Base-by-base conservation (phyloP, 2,113 vertebrate species). In the Phocoena sinus region DNA sequence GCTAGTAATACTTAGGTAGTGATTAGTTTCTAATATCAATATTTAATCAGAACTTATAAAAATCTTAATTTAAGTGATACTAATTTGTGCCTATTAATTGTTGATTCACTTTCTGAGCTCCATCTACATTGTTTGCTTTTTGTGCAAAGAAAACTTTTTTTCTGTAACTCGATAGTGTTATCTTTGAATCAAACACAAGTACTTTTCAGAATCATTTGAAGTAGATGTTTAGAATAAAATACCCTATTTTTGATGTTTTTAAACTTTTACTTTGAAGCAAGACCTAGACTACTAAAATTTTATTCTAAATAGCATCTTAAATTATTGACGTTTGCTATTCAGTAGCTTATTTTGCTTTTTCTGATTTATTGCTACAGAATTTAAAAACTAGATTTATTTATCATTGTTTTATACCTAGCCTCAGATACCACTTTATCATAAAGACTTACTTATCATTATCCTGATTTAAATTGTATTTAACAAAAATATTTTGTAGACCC, bases 401-500 rank as follows among this genome's bases (percentile, higher is more conserved):
- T 81, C 8, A 60, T 47, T 77, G 26, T 85, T 82, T 8, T 67
- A 21, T 91, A 91, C 2, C 36, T 86, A 90, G 38, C 18, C 13
- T 21, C 31, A 60, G 11, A 84, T 96, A 23, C 14, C 68, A 79
- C 60, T 91, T 96, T 91, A 77, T 89, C 21, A 85, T 93, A 60
- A 65, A 73, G 7, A 70, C 9, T 95, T 26, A 36, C 7, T 81
- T 47, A 71, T 63, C 15, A 65, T 96, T 89, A 77, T 82, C 92
- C 62, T 86, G 44, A 71, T 89, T 95, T 94, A 95, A 94, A 67
- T 96, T 65, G 60, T 81, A 89, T 71, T 65, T 88, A 93, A 84
- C 44, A 83, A 93, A 77, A 36, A 56, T 90, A 8, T 91, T 96
- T 91, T 68, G 44, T 41, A 92, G 23, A 89, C 36, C 62, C 56